A percentile compares a stretch with the other conserved stretches of the same genome.
Evolutionary conservation across 2,888 invertebrate genomes (phyloP).

Genomic region (Flexamia atlantica): DNA sequence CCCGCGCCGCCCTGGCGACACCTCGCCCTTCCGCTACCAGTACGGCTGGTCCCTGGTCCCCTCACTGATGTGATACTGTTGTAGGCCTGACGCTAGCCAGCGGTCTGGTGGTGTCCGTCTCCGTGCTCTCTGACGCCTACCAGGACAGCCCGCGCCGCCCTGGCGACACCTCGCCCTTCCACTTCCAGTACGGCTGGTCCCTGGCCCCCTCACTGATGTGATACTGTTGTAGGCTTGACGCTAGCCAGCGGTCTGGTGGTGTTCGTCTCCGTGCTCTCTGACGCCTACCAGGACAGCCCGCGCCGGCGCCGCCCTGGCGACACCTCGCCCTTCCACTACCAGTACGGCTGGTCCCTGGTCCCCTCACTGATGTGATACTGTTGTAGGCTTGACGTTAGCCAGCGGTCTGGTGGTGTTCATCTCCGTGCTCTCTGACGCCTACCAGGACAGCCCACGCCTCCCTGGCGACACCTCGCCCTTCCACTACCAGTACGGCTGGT

Average conservation of each 20-base stretch:
- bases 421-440: constrained; percentile 78
- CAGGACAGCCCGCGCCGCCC: constrained; percentile 73
- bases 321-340: constrained; percentile 75
- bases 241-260: constrained; percentile 80
- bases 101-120: constrained; percentile 80
- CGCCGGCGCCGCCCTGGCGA: constrained; percentile 62
- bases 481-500: constrained; percentile 79
- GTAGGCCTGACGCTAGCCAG: no score
- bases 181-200: constrained; percentile 79
- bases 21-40: no score
- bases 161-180: constrained; percentile 72
- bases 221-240: constrained; percentile 78
- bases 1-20: no score
- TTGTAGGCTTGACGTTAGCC: constrained; percentile 76
- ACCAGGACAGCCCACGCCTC: constrained; percentile 76
- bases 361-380: no score
- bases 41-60: no score
- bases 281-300: constrained; percentile 77
- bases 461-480: constrained; percentile 75
- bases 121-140: constrained; percentile 79
- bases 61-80: no score
- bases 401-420: constrained; percentile 74
- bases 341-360: constrained; percentile 80
- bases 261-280: constrained; percentile 80
- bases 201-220: no score